These are phyloP conservation scores for Climacteris rufus DNA, from an alignment of 2,113 vertebrate genomes.

Conservation along the genomic window DNA sequence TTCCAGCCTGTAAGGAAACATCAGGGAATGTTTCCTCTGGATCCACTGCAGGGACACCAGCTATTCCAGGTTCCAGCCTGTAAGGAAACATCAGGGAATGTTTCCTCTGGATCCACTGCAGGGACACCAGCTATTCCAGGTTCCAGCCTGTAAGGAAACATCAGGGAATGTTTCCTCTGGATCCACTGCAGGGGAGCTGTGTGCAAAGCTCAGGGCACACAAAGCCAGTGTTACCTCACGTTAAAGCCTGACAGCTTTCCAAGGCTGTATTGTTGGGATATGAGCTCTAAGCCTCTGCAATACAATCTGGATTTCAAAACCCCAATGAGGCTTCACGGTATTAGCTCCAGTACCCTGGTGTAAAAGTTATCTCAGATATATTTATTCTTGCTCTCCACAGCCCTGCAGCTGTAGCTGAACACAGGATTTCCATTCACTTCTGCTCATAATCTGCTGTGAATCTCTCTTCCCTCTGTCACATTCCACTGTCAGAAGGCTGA, in stretches of 20 bases:
- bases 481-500: not conserved
- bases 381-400: not conserved
- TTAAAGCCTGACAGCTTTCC: not conserved
- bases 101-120: no score
- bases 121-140: not conserved
- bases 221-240: not conserved
- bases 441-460: not conserved
- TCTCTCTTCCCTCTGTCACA: not conserved
- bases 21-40: no score
- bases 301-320: not conserved
- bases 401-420: not conserved
- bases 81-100: no score
- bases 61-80: no score
- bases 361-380: not conserved
- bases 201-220: not conserved
- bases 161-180: not conserved
- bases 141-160: not conserved
- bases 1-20: no score
- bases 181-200: not conserved
- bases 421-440: not conserved
- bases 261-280: not conserved
- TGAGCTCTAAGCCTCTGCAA: not conserved
- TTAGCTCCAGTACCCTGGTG: not conserved
- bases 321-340: not conserved
- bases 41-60: not conserved